These are phyloP conservation scores for Clinocottus analis DNA, from an alignment of 2,113 vertebrate species.

Conservation along the genomic window DNA sequence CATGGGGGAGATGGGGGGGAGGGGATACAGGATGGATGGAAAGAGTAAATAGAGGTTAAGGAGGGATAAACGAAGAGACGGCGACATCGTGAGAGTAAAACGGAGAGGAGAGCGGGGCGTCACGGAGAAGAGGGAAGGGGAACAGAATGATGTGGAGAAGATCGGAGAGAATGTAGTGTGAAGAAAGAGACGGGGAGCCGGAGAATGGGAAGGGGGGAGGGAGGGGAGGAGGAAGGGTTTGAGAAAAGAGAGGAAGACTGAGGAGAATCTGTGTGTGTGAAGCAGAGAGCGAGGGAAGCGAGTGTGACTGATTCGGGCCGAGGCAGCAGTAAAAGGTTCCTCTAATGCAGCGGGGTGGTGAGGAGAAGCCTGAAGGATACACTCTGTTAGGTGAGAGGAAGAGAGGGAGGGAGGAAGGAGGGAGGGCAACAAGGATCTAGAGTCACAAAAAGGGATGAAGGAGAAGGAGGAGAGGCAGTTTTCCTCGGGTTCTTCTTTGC, in stretches of 20 bases:
- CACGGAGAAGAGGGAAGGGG: slow-evolving; percentile 8
- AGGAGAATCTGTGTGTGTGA: slow-evolving; percentile 39
- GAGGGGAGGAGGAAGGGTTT: slow-evolving; percentile 56
- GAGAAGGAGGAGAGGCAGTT: slow-evolving; percentile 37
- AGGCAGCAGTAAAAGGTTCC: slow-evolving; percentile 72
- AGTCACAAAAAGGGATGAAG: slow-evolving; percentile 58
- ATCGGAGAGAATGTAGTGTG: slow-evolving; percentile 60
- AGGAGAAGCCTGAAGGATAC: slow-evolving; percentile 74
- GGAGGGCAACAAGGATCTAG: slow-evolving; percentile 19
- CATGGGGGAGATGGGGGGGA: too few relatives aligned
- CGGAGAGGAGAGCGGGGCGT: slow-evolving; percentile 28
- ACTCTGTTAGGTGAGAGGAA: slow-evolving; percentile 60
- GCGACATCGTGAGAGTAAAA: slow-evolving; percentile 52
- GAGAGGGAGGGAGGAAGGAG: slow-evolving; percentile 13
- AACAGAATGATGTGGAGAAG: slow-evolving; percentile 46
- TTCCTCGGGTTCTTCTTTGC: slow-evolving; percentile 43
- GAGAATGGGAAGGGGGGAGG: slow-evolving; percentile 27
- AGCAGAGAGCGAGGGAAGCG: slow-evolving; percentile 41
- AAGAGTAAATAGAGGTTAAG: slow-evolving; percentile 74
- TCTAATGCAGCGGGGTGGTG: slow-evolving; percentile 67
- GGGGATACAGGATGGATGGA: slow-evolving; percentile 60
- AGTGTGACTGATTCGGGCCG: slow-evolving; percentile 72
- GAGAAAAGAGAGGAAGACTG: slow-evolving; percentile 43
- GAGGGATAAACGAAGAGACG: slow-evolving; percentile 65
- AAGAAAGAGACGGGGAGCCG: slow-evolving; percentile 49